Conservation (phyloP, 92 coral and sea anemone species). For the Epizoanthus scotinus region DNA sequence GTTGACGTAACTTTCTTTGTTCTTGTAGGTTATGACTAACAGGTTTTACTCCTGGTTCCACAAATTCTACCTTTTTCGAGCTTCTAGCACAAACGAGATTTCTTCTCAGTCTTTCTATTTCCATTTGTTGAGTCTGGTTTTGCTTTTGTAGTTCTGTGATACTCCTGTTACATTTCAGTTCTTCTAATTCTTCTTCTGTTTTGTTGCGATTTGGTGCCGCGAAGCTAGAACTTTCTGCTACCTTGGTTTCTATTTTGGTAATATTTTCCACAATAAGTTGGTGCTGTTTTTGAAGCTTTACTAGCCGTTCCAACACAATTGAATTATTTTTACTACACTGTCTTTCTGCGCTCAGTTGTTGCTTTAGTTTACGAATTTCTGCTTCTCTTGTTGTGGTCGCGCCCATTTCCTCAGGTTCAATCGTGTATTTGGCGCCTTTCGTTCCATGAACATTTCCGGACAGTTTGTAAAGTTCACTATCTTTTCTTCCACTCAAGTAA, state of each 20-base stretch:
- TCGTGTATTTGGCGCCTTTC: conserved; percentile 8
- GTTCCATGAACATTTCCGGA: conserved; percentile 38
- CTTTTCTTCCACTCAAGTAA: conserved; percentile 43
- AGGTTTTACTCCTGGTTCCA: background rate
- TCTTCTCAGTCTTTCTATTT: conserved; percentile 48
- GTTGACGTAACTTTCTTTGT: background rate
- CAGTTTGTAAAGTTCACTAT: conserved; percentile 40
- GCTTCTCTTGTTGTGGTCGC: background rate
- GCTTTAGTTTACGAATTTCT: conserved; percentile 17
- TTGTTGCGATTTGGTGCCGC: background rate
- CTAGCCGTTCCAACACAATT: conserved; percentile 34
- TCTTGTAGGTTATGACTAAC: conserved; percentile 5
- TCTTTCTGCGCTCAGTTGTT: conserved; percentile 47
- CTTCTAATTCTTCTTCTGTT: conserved; percentile 1
- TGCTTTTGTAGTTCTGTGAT: background rate
- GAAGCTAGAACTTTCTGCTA: too few species aligned
- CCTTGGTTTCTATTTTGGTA: background rate
- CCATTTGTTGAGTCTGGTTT: conserved; percentile 15
- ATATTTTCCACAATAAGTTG: conserved; percentile 35
- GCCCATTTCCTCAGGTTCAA: background rate
- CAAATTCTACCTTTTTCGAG: conserved; percentile 25
- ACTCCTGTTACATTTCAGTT: background rate
- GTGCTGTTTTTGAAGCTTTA: conserved; percentile 45
- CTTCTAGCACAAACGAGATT: conserved; percentile 36
- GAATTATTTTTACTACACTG: conserved; percentile 36